These are phyloP conservation scores for Centrocercus urophasianus DNA, from an alignment of 2,113 vertebrate genomes.

Conservation along the genomic window DNA sequence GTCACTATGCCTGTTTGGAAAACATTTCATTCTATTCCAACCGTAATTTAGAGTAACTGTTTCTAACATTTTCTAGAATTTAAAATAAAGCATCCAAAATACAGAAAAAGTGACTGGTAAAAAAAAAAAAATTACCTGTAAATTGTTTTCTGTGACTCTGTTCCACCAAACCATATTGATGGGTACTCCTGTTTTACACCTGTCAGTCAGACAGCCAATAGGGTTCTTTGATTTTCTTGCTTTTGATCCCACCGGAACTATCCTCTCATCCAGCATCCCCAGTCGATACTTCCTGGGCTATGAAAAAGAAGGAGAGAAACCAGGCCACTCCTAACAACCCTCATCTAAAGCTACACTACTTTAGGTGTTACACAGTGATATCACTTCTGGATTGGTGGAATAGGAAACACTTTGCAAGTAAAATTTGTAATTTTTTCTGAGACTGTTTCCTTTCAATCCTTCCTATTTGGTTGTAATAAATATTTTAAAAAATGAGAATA, in stretches of 20 bases:
- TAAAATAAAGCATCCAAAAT: constrained; percentile 71
- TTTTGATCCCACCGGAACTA: constrained; percentile 86
- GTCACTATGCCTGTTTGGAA: background rate
- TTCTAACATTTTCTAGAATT: constrained; percentile 16
- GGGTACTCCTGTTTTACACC: constrained; percentile 86
- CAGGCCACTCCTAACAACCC: constrained; percentile 84
- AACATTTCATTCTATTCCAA: background rate
- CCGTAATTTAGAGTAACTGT: background rate
- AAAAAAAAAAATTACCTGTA: constrained; percentile 83
- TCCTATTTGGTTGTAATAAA: background rate
- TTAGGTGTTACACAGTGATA: constrained; percentile 12
- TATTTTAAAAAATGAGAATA: background rate
- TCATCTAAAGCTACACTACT: constrained; percentile 75
- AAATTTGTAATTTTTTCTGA: constrained; percentile 69
- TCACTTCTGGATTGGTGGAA: constrained; percentile 68
- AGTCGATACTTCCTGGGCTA: constrained; percentile 86
- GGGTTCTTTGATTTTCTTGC: constrained; percentile 85
- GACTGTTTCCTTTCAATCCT: constrained; percentile 66
- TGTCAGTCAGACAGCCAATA: constrained; percentile 85
- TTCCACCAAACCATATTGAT: constrained; percentile 88
- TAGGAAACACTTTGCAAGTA: constrained; percentile 77
- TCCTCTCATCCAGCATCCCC: constrained; percentile 87
- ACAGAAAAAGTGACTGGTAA: constrained; percentile 74
- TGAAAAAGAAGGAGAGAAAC: constrained; percentile 85
- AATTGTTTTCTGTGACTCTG: constrained; percentile 87